Evolutionary conservation across 2,113 vertebrate species (phyloP), one percentile per base, ranked within the genome.

Genomic region (Myotis davidii): DNA sequence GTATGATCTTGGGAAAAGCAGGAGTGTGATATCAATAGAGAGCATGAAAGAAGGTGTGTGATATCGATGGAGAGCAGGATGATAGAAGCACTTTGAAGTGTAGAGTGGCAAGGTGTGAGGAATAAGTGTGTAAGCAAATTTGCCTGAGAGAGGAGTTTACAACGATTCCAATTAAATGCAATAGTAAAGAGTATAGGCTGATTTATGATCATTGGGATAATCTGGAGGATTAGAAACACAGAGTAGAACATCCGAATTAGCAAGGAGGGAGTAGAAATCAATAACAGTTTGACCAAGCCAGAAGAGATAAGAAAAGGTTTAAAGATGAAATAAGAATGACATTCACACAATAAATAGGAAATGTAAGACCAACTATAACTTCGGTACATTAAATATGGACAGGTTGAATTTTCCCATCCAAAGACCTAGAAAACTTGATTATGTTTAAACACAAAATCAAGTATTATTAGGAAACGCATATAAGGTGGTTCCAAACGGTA

Each of bases 371-470:
- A 90, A 42, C 18, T 67, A 11, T 64, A 59, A 48, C 37, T 74
- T 34, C 56, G 16, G 39, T 13, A 52, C 6, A 11, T 70, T 83
- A 52, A 50, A 32, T 27, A 16, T 20, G 5, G 79, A 10, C 11
- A 54, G 12, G 7, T 82, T 90, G 27, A 87, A 42, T 87, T 90
- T 86, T 88, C 17, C 39, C 61, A 16, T 29, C 39, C 67, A 61
- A 95, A 92, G 9, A 32, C 29, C 21, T 42, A 83, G 27, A 86
- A 56, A 61, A 82, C 74, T 16, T 29, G 42, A 65, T 32, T 73
- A 42, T 78, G 27, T 84, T 84, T 87, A 70, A 91, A 93, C 39
- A 23, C 34, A 78, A 83, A 83, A 70, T 67, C 78, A 72, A 91
- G 59, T 79, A 45, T 5, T 72, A 9, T 48, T 16, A 83, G 61